Evolutionary conservation across 2,888 invertebrate species (phyloP).

Genomic region (Microctonus hyperodae): DNA sequence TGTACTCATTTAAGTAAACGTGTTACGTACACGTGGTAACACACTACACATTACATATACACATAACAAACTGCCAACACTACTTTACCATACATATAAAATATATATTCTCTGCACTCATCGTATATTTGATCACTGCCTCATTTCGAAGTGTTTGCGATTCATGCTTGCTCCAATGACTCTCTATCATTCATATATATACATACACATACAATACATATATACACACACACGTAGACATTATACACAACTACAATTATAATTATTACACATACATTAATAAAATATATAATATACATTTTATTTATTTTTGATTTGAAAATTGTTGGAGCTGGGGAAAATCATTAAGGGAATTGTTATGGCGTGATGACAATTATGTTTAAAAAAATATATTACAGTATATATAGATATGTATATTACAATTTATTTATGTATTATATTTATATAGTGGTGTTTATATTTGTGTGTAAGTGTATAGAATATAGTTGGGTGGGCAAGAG

Average conservation of each 20-base stretch:
- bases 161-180: constrained; percentile 38
- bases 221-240: too few relatives aligned
- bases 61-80: neutral
- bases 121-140: constrained; percentile 39
- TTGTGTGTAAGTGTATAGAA: neutral
- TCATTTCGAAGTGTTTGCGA: constrained; percentile 12
- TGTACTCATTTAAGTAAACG: constrained; percentile 33
- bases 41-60: neutral
- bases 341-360: constrained; percentile 33
- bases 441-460: neutral
- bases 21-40: too few relatives aligned
- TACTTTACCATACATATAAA: constrained; percentile 18
- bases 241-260: too few relatives aligned
- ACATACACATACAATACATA: too few relatives aligned
- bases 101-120: too few relatives aligned
- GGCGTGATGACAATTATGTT: constrained; percentile 49
- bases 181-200: constrained; percentile 26
- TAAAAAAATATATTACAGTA: constrained; percentile 36
- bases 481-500: constrained; percentile 37
- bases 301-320: too few relatives aligned
- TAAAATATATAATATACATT: too few relatives aligned
- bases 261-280: too few relatives aligned
- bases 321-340: too few relatives aligned
- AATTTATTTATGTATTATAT: neutral
- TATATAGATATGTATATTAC: neutral